A percentile compares a stretch with the other conserved stretches of the same genome.
These are phyloP conservation scores for Endotricha flammealis DNA, from an alignment of 2,888 invertebrate genomes.

Conservation along the genomic window DNA sequence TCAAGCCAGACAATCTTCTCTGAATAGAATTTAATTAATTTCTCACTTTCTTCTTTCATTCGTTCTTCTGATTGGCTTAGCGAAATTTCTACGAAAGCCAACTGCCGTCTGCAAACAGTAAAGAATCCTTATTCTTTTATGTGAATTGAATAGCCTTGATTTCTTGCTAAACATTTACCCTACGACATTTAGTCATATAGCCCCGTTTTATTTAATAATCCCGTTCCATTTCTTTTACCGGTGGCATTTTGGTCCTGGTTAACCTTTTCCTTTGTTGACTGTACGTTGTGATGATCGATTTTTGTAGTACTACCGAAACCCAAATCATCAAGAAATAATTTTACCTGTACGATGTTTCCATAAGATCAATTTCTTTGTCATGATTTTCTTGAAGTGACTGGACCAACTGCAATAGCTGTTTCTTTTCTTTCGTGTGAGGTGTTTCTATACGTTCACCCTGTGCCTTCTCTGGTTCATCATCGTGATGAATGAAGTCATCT, in stretches of 20 bases:
- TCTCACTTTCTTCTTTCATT: conserved; percentile 78
- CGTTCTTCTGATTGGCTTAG: conserved; percentile 76
- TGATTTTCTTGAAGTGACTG: conserved; percentile 77
- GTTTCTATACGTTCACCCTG: conserved; percentile 36
- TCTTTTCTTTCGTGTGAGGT: conserved; percentile 52
- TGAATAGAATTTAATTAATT: conserved; percentile 63
- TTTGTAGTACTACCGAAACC: no score
- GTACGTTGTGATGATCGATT: no score
- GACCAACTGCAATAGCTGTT: conserved; percentile 67
- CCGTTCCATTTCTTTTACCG: no score
- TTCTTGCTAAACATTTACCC: no score
- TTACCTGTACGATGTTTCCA: conserved; percentile 81
- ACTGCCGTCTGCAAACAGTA: conserved; percentile 68
- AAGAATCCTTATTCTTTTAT: no score
- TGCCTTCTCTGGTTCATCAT: conserved; percentile 28
- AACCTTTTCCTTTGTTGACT: conserved; percentile 2
- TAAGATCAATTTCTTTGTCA: conserved; percentile 79
- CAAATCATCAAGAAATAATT: no score
- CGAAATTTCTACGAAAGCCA: conserved; percentile 76
- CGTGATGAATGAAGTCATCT: conserved; percentile 23
- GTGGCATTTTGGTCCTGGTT: no score
- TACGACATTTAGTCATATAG: no score
- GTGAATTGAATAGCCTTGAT: no score
- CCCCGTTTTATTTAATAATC: no score
- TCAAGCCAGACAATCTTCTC: conserved; percentile 74